Evolutionary conservation across 2,113 vertebrate species (phyloP).

Genomic region (Gambusia affinis): DNA sequence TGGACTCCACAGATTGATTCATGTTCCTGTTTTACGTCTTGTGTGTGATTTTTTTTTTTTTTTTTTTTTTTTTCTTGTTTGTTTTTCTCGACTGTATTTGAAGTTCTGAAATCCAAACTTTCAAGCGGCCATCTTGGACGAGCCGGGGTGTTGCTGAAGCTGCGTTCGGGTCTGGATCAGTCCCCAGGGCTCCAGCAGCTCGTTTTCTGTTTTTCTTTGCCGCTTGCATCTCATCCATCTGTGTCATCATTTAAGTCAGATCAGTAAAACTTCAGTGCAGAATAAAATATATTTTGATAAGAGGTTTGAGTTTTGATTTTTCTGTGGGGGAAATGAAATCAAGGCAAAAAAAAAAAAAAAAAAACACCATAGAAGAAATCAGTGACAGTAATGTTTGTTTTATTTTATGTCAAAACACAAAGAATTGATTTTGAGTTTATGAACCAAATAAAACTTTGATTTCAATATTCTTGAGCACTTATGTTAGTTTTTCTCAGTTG

Average conservation of each 20-base stretch:
- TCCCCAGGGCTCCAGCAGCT: not conserved
- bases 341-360: not conserved
- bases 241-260: slow-evolving; percentile 98
- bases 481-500: not conserved
- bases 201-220: slow-evolving; percentile 85
- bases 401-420: slow-evolving; percentile 9
- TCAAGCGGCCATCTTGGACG: not conserved
- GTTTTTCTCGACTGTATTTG: slow-evolving; percentile 16
- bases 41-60: not conserved
- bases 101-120: slow-evolving; percentile 28
- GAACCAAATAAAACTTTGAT: slow-evolving; percentile 11
- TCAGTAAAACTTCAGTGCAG: slow-evolving; percentile 93
- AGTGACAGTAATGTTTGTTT: slow-evolving; percentile 12
- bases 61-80: too few species aligned
- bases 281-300: slow-evolving; percentile 99
- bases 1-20: not conserved
- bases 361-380: not conserved
- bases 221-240: slow-evolving; percentile 94
- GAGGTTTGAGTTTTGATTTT: slow-evolving; percentile 76
- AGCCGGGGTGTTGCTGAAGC: not conserved
- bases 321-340: slow-evolving; percentile 12
- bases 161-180: not conserved
- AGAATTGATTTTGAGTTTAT: slow-evolving; percentile 11
- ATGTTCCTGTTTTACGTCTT: slow-evolving; percentile 10
- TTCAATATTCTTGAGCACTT: not conserved